Percentiles rank a stretch among this genome's conserved stretches.
Conservation (phyloP, 2,797 vertebrate species). For the Acanthiza pusilla region DNA sequence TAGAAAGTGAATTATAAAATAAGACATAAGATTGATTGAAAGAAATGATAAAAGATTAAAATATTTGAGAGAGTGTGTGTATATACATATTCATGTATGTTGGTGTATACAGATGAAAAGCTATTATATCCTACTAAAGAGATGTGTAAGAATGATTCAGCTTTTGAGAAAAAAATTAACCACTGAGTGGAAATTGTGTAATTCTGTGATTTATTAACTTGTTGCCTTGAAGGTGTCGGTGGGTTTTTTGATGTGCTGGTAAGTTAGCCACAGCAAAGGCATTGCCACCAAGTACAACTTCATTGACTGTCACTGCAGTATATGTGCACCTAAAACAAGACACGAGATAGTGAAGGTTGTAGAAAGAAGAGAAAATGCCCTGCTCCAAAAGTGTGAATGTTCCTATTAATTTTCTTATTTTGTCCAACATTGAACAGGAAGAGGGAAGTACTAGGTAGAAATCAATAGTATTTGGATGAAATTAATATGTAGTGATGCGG, state of each 20-base stretch:
- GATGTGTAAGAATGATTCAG: neutral
- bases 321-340: neutral
- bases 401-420: neutral
- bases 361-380: neutral
- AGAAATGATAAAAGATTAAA: neutral
- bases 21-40: neutral
- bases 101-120: neutral
- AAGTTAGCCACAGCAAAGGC: neutral
- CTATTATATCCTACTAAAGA: neutral
- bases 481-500: neutral
- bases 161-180: neutral
- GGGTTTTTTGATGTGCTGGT: neutral
- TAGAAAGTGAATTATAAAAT: slow-evolving; percentile 9
- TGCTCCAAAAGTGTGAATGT: neutral
- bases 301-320: neutral
- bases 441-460: neutral
- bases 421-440: neutral
- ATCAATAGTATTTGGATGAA: neutral
- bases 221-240: neutral
- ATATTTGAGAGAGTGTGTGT: neutral
- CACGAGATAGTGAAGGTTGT: neutral
- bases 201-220: neutral
- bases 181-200: neutral
- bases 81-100: neutral
- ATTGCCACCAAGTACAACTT: neutral